phyloP scores from a whole-genome alignment of 2,113 vertebrate genomes.

The Pholis gunnellus region DNA sequence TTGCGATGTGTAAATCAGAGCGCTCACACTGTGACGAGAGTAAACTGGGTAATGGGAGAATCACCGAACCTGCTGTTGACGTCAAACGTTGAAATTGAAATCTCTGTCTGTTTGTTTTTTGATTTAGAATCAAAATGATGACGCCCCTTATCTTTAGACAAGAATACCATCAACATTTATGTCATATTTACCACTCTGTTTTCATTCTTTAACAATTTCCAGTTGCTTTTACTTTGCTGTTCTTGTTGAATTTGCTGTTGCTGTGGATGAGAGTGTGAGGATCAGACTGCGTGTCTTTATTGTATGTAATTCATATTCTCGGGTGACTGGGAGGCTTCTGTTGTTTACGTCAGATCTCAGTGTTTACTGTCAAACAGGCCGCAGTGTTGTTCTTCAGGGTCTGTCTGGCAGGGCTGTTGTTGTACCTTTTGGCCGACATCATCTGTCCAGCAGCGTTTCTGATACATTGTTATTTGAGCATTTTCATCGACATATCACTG shows the following conservation, averaged over 20 bases:
- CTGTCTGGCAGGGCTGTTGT: not conserved
- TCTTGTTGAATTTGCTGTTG: too few species aligned
- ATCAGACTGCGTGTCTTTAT: not conserved
- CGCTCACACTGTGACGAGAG: too few species aligned
- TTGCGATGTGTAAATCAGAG: too few species aligned
- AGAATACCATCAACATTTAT: not conserved
- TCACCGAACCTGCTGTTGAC: too few species aligned
- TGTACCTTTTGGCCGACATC: constrained; percentile 19
- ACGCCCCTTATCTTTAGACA: not conserved
- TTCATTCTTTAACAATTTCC: too few species aligned
- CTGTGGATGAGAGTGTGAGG: too few species aligned
- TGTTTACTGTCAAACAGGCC: not conserved
- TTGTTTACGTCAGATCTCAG: not conserved
- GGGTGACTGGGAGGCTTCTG: not conserved
- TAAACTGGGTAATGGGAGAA: too few species aligned
- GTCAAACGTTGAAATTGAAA: too few species aligned
- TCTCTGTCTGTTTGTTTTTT: too few species aligned
- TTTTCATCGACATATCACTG: constrained; percentile 25
- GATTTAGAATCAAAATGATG: too few species aligned
- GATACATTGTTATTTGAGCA: constrained; percentile 1
- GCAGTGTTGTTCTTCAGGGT: not conserved
- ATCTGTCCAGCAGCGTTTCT: not conserved
- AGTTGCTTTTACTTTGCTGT: too few species aligned
- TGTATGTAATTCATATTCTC: not conserved
- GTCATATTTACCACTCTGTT: too few species aligned